phyloP scores from a whole-genome alignment of 2,113 vertebrate species.

The Edolisoma coerulescens region DNA sequence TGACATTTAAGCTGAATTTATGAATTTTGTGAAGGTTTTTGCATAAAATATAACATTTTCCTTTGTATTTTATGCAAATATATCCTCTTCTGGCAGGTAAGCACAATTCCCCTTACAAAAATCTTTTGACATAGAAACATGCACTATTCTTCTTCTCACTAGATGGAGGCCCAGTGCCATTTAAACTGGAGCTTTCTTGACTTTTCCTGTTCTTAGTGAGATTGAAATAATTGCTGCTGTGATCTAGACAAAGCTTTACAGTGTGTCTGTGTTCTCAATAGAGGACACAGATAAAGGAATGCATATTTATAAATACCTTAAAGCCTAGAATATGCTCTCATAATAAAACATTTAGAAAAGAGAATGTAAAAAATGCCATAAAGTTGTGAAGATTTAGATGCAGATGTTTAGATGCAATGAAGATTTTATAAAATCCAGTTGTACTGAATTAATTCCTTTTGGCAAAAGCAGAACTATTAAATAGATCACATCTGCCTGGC shows the following conservation, averaged over 20 bases:
- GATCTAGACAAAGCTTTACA: not conserved
- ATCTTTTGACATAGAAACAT: not conserved
- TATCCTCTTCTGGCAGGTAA: not conserved
- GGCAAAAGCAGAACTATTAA: not conserved
- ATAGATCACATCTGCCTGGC: not conserved
- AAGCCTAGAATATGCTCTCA: not conserved
- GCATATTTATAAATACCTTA: not conserved
- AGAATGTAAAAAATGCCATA: not conserved
- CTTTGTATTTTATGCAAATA: not conserved
- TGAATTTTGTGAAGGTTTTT: not conserved
- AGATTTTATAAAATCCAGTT: not conserved
- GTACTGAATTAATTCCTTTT: not conserved
- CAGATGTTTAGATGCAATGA: not conserved
- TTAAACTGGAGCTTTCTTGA: not conserved
- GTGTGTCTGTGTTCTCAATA: not conserved
- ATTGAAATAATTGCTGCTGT: not conserved
- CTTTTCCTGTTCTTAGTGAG: not conserved
- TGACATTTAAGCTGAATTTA: not conserved
- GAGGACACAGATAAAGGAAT: not conserved
- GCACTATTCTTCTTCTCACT: slow-evolving; percentile 38
- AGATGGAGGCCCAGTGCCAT: slow-evolving; percentile 43
- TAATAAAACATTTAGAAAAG: not conserved
- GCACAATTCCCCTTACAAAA: not conserved
- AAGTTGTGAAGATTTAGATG: not conserved
- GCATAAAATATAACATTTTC: not conserved